A percentile compares a stretch with the other conserved stretches of the same genome.
These are phyloP conservation scores for Holocentrus rufus DNA, from an alignment of 2,797 vertebrate genomes.

Conservation along the genomic window DNA sequence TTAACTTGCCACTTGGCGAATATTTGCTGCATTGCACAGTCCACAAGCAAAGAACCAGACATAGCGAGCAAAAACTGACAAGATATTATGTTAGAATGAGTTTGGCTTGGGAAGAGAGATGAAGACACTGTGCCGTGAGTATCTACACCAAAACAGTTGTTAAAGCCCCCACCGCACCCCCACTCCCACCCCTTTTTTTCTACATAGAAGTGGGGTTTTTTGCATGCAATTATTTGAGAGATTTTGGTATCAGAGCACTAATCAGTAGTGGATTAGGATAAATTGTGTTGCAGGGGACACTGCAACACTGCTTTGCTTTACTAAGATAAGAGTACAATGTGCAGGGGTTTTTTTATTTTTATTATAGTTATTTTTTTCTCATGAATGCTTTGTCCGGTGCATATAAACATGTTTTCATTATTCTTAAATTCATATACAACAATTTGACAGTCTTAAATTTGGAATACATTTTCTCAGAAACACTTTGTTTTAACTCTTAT, in stretches of 20 bases:
- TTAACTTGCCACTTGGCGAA: slow-evolving; percentile 18
- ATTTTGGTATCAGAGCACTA: slow-evolving; percentile 27
- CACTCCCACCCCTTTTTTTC: slow-evolving; percentile 4
- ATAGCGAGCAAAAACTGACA: background rate
- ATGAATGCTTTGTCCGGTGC: background rate
- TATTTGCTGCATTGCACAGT: slow-evolving; percentile 37
- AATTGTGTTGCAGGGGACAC: background rate
- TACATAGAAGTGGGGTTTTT: slow-evolving; percentile 5
- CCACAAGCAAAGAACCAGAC: slow-evolving; percentile 1
- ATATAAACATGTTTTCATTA: background rate
- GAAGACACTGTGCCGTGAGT: slow-evolving; percentile 22
- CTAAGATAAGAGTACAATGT: background rate
- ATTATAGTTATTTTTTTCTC: background rate
- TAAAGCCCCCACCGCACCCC: no score
- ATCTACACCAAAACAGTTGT: slow-evolving; percentile 36
- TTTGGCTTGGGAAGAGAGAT: slow-evolving; percentile 9
- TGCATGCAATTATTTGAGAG: slow-evolving; percentile 9
- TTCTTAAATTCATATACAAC: background rate
- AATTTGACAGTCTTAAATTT: slow-evolving; percentile 1
- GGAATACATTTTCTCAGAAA: background rate
- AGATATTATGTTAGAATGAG: slow-evolving; percentile 7
- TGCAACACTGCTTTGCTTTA: slow-evolving; percentile 34
- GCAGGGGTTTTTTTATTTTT: no score
- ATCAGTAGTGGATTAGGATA: background rate
- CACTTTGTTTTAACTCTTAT: background rate